Conservation (phyloP, 2,797 vertebrate species). For the Iguana delicatissima region DNA sequence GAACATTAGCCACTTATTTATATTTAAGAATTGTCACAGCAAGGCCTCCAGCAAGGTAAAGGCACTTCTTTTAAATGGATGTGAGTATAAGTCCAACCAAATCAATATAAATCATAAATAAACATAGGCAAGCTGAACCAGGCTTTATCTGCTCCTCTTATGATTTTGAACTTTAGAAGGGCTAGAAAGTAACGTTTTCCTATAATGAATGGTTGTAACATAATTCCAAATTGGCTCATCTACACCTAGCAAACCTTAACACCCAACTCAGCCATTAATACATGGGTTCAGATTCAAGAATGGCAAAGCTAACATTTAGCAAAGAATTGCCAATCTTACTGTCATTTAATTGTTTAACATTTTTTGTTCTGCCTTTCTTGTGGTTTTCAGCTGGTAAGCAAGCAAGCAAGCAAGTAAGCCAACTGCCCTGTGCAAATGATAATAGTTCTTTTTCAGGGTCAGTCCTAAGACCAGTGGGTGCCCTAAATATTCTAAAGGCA, state of each 20-base stretch:
- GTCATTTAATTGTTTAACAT: neutral
- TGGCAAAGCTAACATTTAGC: neutral
- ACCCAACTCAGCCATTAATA: neutral
- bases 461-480: no score
- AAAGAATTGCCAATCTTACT: neutral
- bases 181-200: constrained; percentile 16
- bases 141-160: neutral
- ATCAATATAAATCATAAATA: constrained; percentile 54
- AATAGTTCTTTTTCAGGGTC: neutral
- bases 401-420: neutral
- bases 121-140: constrained; percentile 18
- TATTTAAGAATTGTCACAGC: constrained; percentile 39
- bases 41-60: neutral
- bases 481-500: no score
- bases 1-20: constrained; percentile 5
- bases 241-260: neutral
- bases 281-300: constrained; percentile 5
- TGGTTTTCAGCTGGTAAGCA: neutral
- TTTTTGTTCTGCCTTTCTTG: neutral
- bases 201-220: constrained; percentile 31
- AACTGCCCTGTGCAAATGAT: neutral
- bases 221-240: constrained; percentile 26
- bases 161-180: neutral
- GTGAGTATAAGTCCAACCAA: constrained; percentile 1
- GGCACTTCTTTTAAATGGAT: constrained; percentile 41